Evolutionary conservation across 2,888 invertebrate genomes (phyloP).

Genomic region (Eulithis prunata): DNA sequence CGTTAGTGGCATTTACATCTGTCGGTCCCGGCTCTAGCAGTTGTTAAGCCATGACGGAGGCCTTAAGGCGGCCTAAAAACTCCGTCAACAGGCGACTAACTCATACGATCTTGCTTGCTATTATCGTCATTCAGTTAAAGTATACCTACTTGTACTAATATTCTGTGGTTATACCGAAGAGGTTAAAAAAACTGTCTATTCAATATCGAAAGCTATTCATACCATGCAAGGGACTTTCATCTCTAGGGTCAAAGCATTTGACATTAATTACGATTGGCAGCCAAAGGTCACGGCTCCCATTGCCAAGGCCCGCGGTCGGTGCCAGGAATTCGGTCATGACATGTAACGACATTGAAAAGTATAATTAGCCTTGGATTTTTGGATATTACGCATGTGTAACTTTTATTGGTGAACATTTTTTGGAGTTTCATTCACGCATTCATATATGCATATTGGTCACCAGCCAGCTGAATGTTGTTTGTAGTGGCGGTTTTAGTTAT

Average conservation of each 20-base stretch:
- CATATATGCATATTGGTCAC: not conserved
- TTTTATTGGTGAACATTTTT: not conserved
- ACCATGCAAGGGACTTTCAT: constrained; percentile 4
- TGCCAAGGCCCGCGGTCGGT: constrained; percentile 14
- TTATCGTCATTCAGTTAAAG: too few relatives aligned
- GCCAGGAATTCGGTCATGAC: constrained; percentile 12
- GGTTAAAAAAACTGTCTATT: not conserved
- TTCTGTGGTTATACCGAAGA: too few relatives aligned
- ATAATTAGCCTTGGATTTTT: not conserved
- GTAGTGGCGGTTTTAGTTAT: too few relatives aligned
- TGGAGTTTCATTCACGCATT: not conserved
- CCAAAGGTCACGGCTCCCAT: constrained; percentile 11
- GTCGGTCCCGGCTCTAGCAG: too few relatives aligned
- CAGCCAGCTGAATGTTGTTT: too few relatives aligned
- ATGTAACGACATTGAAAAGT: constrained; percentile 1
- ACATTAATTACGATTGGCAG: constrained; percentile 14
- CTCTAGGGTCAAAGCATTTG: constrained; percentile 13
- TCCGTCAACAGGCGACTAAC: too few relatives aligned
- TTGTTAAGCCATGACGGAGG: too few relatives aligned
- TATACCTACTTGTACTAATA: too few relatives aligned
- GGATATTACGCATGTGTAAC: constrained; percentile 1
- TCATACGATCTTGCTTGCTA: too few relatives aligned
- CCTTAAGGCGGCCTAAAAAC: too few relatives aligned
- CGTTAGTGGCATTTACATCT: too few relatives aligned
- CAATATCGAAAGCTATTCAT: not conserved